phyloP scores from a whole-genome alignment of 2,888 invertebrate genomes.

The Orchestes rusci region DNA sequence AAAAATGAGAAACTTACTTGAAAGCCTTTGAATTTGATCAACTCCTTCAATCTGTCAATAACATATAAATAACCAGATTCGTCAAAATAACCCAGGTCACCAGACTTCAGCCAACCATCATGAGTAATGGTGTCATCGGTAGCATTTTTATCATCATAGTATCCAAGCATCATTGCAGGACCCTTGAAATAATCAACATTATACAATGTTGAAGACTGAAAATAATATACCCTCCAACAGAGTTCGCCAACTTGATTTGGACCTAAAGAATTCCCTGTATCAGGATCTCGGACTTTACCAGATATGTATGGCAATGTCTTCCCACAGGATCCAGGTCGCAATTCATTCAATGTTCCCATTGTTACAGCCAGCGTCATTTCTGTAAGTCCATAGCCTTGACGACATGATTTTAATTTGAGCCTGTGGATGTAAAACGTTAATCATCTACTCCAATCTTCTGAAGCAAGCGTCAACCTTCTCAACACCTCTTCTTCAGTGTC shows the following conservation, averaged over 20 bases:
- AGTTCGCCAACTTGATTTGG: constrained; percentile 34
- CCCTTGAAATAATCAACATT: too few species aligned
- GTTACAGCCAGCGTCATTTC: constrained; percentile 58
- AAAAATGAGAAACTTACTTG: too few species aligned
- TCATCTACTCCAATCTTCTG: not conserved
- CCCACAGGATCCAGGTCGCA: constrained; percentile 47
- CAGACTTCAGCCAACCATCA: constrained; percentile 69
- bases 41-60: constrained; percentile 71
- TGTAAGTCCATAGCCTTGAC: constrained; percentile 62
- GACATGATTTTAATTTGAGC: not conserved
- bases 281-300: constrained; percentile 33
- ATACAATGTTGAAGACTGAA: too few species aligned
- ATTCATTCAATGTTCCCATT: constrained; percentile 28
- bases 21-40: constrained; percentile 60
- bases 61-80: constrained; percentile 60
- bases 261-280: constrained; percentile 29
- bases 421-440: constrained; percentile 3
- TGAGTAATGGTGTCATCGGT: constrained; percentile 58
- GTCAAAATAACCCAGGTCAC: constrained; percentile 54
- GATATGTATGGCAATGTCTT: constrained; percentile 24
- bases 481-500: constrained; percentile 56
- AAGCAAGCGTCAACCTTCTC: too few species aligned
- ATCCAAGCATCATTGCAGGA: constrained; percentile 77
- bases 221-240: constrained; percentile 12
- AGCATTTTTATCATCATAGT: constrained; percentile 66